Evolutionary conservation across 2,113 vertebrate genomes (phyloP).

Genomic region (Hassar affinis): DNA sequence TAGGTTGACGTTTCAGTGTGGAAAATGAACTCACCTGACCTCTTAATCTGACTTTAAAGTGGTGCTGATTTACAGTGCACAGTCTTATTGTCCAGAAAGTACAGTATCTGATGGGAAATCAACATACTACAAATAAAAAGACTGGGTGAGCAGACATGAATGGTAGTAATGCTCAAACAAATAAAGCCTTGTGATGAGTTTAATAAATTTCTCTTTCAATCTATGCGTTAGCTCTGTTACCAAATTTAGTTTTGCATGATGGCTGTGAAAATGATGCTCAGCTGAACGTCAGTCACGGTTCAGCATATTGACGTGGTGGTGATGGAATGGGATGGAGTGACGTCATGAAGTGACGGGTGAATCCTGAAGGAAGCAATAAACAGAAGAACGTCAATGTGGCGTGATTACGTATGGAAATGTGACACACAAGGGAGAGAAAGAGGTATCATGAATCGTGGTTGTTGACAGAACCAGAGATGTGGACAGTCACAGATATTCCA

Average conservation of each 20-base stretch:
- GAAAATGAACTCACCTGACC: not conserved
- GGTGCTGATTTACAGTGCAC: not conserved
- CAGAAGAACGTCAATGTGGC: constrained; percentile 12
- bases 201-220: not conserved
- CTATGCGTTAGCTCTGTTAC: not conserved
- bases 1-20: too few species aligned
- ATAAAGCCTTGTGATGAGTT: not conserved
- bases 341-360: not conserved
- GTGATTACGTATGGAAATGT: constrained; percentile 6
- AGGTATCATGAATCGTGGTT: not conserved
- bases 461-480: constrained; percentile 23
- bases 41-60: not conserved
- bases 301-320: not conserved
- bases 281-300: not conserved
- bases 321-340: constrained; percentile 15
- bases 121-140: constrained; percentile 17
- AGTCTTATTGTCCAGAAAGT: constrained; percentile 2
- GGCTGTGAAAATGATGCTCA: constrained; percentile 6
- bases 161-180: constrained; percentile 10
- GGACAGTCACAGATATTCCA: constrained; percentile 38
- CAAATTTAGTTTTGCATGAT: not conserved
- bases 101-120: constrained; percentile 17
- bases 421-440: not conserved
- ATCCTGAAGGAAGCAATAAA: constrained; percentile 20
- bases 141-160: constrained; percentile 13